Percentiles rank a stretch among this genome's conserved stretches.
Evolutionary conservation across 2,113 vertebrate genomes (phyloP).

Genomic region (Lagopus leucura): DNA sequence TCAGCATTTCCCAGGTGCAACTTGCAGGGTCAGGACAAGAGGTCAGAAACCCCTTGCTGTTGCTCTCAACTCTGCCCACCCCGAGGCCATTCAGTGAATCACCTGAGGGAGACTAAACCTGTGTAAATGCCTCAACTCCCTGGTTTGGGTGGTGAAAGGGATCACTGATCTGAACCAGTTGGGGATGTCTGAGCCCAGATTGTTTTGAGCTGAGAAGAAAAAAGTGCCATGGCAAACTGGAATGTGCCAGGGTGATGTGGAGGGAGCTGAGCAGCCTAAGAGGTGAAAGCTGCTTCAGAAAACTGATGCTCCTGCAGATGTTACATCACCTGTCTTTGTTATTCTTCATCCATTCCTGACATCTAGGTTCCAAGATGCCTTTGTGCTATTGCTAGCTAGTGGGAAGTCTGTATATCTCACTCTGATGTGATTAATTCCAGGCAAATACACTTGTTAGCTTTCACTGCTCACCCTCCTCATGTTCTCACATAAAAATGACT

Average conservation of each 20-base stretch:
- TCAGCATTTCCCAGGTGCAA: neutral
- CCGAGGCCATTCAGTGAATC: neutral
- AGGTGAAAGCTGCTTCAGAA: neutral
- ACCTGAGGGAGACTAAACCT: neutral
- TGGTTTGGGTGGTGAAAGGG: neutral
- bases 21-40: neutral
- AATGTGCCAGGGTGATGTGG: neutral
- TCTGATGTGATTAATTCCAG: constrained; percentile 45
- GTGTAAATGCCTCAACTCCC: neutral
- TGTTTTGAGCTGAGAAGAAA: neutral
- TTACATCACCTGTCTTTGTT: neutral
- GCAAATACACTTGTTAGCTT: constrained; percentile 16
- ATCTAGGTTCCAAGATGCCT: neutral
- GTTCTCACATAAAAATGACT: constrained; percentile 56
- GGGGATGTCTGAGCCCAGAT: neutral
- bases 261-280: neutral
- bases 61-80: neutral
- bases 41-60: neutral
- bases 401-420: constrained; percentile 8
- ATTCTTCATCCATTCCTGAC: neutral
- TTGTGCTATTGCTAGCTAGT: neutral
- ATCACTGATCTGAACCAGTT: neutral
- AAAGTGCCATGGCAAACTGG: neutral
- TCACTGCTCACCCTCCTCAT: constrained; percentile 20
- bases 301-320: neutral